Base-by-base conservation (phyloP, 1,140 invertebrate genomes). In the Rhagoletis pomonella region DNA sequence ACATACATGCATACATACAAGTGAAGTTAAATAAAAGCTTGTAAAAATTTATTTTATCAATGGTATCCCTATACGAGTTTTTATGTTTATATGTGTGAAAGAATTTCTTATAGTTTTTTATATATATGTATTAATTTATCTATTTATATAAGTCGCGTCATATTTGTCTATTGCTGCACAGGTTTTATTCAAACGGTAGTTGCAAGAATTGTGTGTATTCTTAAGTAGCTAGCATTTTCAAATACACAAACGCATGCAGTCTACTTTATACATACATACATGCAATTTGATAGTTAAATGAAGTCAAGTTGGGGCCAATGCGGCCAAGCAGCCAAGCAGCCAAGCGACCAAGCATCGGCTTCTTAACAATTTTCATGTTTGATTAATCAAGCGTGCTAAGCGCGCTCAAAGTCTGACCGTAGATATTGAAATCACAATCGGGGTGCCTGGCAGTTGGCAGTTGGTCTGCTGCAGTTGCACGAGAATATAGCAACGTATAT, bases 301-400 rank as follows among this genome's bases (percentile, higher is more conserved):
- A 81, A 81, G 73, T 55, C 73, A 81, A 55, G 73, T 81, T 81
- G 73, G 50, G 73, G 73, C 73, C 73, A 81, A 73, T 42, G 67
- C 39, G 29, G n/a, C n/a, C n/a, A n/a, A n/a, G n/a, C n/a, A n/a
- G 67, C 6, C 42, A 73, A 62, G 17, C 60, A 62, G 6, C 12
- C 60, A 62, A 62, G 47, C 73, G 19, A 14, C 44, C 73, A 81
- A 81, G 47, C 73, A 55, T 29, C 47, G 42, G 14, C 29, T 9
- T 7, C 44, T 81, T n/a, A 58, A n/a, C 14, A 9, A 55, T 81
- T 81, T 81, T 81, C 73, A 81, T 81, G 73, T 81, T 81, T 81
- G 73, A 81, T 55, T 81, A 81, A 81, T 81, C 73, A 81, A 81
- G 73, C 73, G 47, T 81, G 73, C 47, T 47, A 73, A 73, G 73